These are phyloP conservation scores for Shinisaurus crocodilurus DNA, from an alignment of 2,113 vertebrate genomes.

Conservation along the genomic window DNA sequence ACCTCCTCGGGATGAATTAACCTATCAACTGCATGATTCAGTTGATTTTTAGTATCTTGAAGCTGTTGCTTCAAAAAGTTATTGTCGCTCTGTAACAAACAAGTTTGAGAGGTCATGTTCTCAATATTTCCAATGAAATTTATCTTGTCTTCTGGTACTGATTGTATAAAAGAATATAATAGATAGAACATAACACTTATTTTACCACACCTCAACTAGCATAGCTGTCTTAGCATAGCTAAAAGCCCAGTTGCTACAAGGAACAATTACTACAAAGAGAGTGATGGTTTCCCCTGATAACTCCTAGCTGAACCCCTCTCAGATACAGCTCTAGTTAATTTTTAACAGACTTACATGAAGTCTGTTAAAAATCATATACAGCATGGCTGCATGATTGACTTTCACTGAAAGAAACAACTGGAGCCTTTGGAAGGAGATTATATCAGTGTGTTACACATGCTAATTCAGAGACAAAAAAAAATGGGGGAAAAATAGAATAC, in stretches of 20 bases:
- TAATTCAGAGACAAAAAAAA: background rate
- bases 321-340: background rate
- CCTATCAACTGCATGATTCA: constrained; percentile 69
- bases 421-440: background rate
- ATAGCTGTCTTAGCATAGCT: background rate
- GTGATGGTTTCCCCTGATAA: too few relatives aligned
- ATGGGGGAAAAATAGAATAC: background rate
- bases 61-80: constrained; percentile 78
- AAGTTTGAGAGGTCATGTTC: background rate
- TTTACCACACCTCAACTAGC: background rate
- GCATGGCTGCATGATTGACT: background rate
- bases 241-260: background rate
- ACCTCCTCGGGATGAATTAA: constrained; percentile 80
- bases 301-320: too few relatives aligned
- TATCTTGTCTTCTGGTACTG: background rate
- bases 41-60: constrained; percentile 76
- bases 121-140: background rate
- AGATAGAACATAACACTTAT: background rate
- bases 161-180: background rate
- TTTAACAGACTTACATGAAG: background rate
- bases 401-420: background rate
- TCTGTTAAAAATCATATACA: background rate
- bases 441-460: too few relatives aligned
- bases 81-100: constrained; percentile 76
- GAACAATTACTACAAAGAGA: background rate